Base-by-base conservation (phyloP, 2,888 invertebrate genomes). In the Dendrolimus pini region DNA sequence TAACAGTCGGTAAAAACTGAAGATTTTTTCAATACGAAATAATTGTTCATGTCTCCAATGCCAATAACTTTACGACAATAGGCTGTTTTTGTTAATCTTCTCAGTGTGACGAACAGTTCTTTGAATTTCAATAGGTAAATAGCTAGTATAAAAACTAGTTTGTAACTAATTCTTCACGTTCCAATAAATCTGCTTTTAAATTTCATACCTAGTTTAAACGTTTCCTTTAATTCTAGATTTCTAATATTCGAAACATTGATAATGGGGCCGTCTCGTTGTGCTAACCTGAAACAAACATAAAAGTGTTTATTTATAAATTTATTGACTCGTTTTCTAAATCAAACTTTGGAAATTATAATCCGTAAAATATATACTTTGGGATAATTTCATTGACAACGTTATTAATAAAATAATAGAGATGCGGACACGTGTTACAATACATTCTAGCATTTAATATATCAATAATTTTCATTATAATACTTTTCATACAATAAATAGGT, bases 251-350 rank as follows among this genome's bases (percentile, higher is more conserved):
- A 59, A 57, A 55, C 57, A 6, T 30, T 30, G 30, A 30, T 30
- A 6, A 6, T 30, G 30, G 30, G 30, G 0, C 30, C 55, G 42
- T 60, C 62, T 71, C 66, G 66, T 57, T 67, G 56, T 66, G 66
- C 68, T 71, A 59, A 74, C 74, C 74, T 74, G 74, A 63, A 74
- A 75, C 71, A 72, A 73, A 63, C 64, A 61, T 58, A 57, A 56
- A 55, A 55, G 55, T 56, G 3, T 18, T 18, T 18, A 18, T 30
- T 30, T 30, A 6, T 3, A 30, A 18, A 30, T 30, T 3, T 30
- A 30, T 30, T 30, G 6, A 30, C 30, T 30, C 30, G 30, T 30
- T 30, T 30, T 30, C 30, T 30, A 30, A 30, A 30, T 30, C 30
- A 30, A 30, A 30, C 3, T 30, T 30, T 30, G 30, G 30, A 30